A percentile compares a stretch with the other conserved stretches of the same genome.
Evolutionary conservation across 2,888 invertebrate genomes (phyloP).

Genomic region (Junonia oenone): DNA sequence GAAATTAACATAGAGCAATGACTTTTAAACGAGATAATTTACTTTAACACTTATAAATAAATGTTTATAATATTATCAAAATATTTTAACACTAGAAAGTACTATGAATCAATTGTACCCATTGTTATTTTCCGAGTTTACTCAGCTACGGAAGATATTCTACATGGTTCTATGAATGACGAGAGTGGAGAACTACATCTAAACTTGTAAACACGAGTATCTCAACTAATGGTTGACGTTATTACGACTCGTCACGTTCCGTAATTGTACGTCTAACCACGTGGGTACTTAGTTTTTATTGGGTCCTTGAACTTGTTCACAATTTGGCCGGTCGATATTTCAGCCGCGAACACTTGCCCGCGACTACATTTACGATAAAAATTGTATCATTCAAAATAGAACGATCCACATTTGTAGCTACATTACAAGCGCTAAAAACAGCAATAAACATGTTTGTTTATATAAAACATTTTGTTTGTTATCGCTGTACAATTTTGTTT

Average conservation of each 20-base stretch:
- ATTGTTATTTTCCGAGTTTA: background rate
- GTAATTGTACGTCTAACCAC: constrained; percentile 38
- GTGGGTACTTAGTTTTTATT: constrained; percentile 66
- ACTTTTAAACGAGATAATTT: constrained; percentile 7
- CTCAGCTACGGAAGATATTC: background rate
- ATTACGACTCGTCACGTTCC: constrained; percentile 24
- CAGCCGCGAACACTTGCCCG: constrained; percentile 44
- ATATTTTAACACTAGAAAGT: background rate
- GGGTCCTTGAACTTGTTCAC: constrained; percentile 73
- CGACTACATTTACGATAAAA: constrained; percentile 45
- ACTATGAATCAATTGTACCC: background rate
- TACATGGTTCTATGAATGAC: background rate
- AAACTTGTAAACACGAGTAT: constrained; percentile 3
- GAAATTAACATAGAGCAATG: constrained; percentile 7
- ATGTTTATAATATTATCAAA: background rate
- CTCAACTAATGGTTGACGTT: constrained; percentile 17
- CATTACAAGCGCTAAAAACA: background rate
- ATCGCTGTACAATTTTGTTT: background rate
- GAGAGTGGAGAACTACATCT: constrained; percentile 3
- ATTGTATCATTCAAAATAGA: constrained; percentile 54
- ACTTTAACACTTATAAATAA: background rate
- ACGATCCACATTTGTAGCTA: background rate
- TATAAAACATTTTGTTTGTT: background rate
- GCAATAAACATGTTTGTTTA: background rate
- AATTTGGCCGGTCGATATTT: constrained; percentile 74